Evolutionary conservation across 2,888 invertebrate genomes (phyloP), one percentile per base, ranked within the genome.

Genomic region (Allophyes oxyacanthae): DNA sequence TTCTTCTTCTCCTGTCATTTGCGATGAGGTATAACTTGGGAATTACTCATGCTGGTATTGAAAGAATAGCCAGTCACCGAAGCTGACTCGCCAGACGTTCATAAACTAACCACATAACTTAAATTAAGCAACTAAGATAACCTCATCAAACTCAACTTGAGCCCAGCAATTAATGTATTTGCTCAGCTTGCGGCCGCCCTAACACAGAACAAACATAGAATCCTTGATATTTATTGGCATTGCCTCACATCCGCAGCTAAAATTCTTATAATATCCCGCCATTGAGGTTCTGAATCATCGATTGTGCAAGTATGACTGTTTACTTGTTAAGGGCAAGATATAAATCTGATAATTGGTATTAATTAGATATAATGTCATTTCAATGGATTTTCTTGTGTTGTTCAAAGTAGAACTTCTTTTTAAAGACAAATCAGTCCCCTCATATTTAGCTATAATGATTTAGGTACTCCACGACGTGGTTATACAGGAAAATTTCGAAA

Each of bases 151-250:
- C 28, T 28, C 0, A 48, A 38, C 36, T 36, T 36, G 8, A 8
- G 9, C 9, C 49, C 50, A 46, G 37, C 11, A 65, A 50, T 42
- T 11, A 34, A 13, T 1, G 0, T 43, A 40, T 58, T 67, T 38
- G 54, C 48, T 10, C 41, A 70, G 62, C 38, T 44, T 70, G 67
- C 25, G 36, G 53, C 48, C 49, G 54, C 58, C 70, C 71, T 70
- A 60, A 70, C 64, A 36, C 44, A 65, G 54, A 76, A 67, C 72
- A 72, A 79, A 79, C 67, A 80, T 66, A 67, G 67, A 66, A 83
- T 86, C 81, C 81, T 83, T 81, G 81, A 84, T 83, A 82, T 82
- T 81, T 83, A 80, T 83, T 79, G 69, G 77, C 70, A 78, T 86
- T 86, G 77, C 85, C 46, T 81, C 81, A 87, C 71, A 83, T 86